Conservation (phyloP, 2,797 vertebrate species). For the Chromobotia macracanthus region DNA sequence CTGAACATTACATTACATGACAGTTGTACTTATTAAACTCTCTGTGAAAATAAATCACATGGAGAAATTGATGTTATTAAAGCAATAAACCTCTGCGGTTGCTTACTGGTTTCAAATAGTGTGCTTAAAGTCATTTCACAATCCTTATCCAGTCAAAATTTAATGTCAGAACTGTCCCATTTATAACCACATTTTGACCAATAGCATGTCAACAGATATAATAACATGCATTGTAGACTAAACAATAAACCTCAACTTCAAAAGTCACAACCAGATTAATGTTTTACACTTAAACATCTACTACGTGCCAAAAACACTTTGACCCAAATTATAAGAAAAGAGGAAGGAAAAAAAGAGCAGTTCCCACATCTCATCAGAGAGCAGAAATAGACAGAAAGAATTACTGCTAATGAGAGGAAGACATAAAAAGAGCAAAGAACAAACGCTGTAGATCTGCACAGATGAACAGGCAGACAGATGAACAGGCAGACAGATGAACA, state of each 20-base stretch:
- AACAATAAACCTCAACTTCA: background rate
- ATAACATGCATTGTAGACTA: constrained; percentile 10
- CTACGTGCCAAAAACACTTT: constrained; percentile 28
- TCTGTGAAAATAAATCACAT: background rate
- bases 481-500: no score
- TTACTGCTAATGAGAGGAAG: background rate
- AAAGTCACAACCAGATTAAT: constrained; percentile 13
- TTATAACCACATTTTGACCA: background rate
- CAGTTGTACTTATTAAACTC: background rate
- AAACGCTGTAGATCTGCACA: background rate
- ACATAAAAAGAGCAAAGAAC: background rate
- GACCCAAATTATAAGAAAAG: constrained; percentile 48
- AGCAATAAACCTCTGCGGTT: no score
- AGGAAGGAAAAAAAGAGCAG: constrained; percentile 30
- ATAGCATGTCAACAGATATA: background rate
- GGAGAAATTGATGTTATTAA: background rate
- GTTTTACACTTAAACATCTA: background rate
- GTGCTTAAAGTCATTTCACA: no score
- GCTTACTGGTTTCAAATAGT: no score
- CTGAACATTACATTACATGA: no score
- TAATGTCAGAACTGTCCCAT: no score
- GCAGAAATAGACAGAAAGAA: background rate
- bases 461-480: no score
- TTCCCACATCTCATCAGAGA: constrained; percentile 33
- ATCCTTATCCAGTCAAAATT: no score